Conservation (phyloP, 2,797 vertebrate genomes). For the Eleutherodactylus coqui region DNA sequence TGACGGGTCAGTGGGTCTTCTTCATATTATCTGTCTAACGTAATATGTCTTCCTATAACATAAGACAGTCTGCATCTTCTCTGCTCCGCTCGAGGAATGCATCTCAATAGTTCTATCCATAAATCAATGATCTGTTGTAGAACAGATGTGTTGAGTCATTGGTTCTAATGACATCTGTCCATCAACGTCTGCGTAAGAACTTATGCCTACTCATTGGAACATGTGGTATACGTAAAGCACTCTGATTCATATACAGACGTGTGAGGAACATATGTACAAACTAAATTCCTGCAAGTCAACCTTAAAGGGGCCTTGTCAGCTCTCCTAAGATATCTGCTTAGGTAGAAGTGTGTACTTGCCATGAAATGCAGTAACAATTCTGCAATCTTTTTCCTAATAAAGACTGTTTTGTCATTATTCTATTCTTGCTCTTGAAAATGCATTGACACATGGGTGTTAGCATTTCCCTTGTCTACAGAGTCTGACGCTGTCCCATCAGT, state of each 20-base stretch:
- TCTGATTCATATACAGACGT: background rate
- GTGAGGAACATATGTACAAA: background rate
- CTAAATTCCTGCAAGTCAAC: background rate
- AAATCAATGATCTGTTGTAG: background rate
- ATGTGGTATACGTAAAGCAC: background rate
- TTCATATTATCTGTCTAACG: background rate
- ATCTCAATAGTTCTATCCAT: background rate
- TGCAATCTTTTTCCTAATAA: background rate
- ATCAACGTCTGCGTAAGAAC: background rate
- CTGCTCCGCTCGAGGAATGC: background rate
- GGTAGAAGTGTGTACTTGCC: background rate
- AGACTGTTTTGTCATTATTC: background rate
- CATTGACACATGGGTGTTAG: too few relatives aligned
- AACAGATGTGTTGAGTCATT: constrained; percentile 42
- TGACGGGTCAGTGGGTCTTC: background rate
- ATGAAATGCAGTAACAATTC: background rate
- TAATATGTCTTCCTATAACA: background rate
- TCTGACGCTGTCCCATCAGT: too few relatives aligned
- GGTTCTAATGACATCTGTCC: constrained; percentile 26
- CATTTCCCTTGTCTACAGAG: too few relatives aligned
- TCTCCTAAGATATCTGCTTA: background rate
- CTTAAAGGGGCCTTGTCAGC: background rate
- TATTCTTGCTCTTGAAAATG: background rate
- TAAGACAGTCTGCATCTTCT: background rate
- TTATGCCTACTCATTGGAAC: background rate